Percentiles rank a stretch among this genome's conserved stretches.
Conservation (phyloP, 2,113 vertebrate species). For the Pitta sordida region DNA sequence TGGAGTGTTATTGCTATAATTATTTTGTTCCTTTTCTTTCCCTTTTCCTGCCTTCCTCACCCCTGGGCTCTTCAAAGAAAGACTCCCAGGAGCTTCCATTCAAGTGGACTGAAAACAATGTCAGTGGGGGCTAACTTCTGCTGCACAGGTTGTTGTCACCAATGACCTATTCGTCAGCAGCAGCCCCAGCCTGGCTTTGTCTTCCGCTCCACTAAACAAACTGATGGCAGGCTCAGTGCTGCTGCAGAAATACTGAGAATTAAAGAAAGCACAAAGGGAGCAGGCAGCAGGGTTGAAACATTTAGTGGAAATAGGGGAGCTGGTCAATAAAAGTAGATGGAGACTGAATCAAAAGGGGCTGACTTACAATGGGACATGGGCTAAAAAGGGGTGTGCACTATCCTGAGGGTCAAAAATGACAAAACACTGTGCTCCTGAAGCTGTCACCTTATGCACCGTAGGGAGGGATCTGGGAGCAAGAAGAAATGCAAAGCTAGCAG, state of each 20-base stretch:
- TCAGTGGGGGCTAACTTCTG: slow-evolving; percentile 55
- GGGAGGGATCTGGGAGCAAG: neutral
- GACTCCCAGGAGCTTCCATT: slow-evolving; percentile 52
- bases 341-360: slow-evolving; percentile 47
- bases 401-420: slow-evolving; percentile 38
- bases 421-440: slow-evolving; percentile 8
- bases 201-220: slow-evolving; percentile 44
- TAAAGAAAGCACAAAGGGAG: slow-evolving; percentile 48
- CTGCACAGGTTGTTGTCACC: slow-evolving; percentile 44
- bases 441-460: slow-evolving; percentile 23
- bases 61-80: slow-evolving; percentile 49
- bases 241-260: slow-evolving; percentile 43
- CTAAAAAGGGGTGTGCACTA: slow-evolving; percentile 25
- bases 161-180: slow-evolving; percentile 55
- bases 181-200: slow-evolving; percentile 59
- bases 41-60: slow-evolving; percentile 23
- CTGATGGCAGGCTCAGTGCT: slow-evolving; percentile 4
- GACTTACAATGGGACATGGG: slow-evolving; percentile 27
- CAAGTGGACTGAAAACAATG: slow-evolving; percentile 48
- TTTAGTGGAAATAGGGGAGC: slow-evolving; percentile 41
- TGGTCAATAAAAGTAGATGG: slow-evolving; percentile 50
- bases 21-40: slow-evolving; percentile 25
- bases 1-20: neutral
- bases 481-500: neutral
- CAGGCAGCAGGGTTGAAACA: slow-evolving; percentile 37